A percentile compares a stretch with the other conserved stretches of the same genome.
phyloP scores from a whole-genome alignment of 64 coral and sea anemone genomes.

The Actinia tenebrosa region DNA sequence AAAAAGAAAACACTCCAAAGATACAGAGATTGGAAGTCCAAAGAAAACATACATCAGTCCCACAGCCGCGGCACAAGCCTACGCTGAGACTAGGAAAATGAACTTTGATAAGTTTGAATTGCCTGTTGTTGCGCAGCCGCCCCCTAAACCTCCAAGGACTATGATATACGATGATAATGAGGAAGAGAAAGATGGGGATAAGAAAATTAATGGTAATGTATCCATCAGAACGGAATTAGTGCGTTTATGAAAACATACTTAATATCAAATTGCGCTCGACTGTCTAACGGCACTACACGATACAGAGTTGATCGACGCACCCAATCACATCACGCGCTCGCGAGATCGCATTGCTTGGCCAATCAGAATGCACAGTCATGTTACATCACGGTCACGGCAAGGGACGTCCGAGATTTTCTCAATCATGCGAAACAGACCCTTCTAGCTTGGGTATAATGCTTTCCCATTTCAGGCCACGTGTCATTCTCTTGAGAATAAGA shows the following conservation, averaged over 20 bases:
- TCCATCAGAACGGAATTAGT: too few relatives aligned
- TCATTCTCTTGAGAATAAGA: too few relatives aligned
- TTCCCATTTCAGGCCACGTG: too few relatives aligned
- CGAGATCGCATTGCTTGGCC: neutral
- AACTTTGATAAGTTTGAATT: conserved; percentile 59
- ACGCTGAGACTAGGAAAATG: conserved; percentile 47
- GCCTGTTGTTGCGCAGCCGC: neutral
- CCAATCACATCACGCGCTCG: too few relatives aligned
- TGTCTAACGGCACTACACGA: too few relatives aligned
- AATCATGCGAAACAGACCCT: too few relatives aligned
- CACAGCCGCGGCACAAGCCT: conserved; percentile 36
- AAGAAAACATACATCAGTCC: conserved; percentile 5
- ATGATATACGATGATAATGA: neutral
- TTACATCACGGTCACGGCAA: neutral
- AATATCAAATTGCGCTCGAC: too few relatives aligned
- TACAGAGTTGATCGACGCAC: too few relatives aligned
- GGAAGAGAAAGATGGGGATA: neutral
- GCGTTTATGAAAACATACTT: too few relatives aligned
- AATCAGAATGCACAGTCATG: neutral
- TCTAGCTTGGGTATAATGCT: too few relatives aligned
- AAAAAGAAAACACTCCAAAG: neutral
- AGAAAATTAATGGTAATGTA: conserved; percentile 3
- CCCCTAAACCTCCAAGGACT: conserved; percentile 18
- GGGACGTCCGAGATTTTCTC: neutral
- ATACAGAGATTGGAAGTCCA: neutral